Conservation (phyloP, 2,888 invertebrate species). For the Pseudanteris insignis region DNA sequence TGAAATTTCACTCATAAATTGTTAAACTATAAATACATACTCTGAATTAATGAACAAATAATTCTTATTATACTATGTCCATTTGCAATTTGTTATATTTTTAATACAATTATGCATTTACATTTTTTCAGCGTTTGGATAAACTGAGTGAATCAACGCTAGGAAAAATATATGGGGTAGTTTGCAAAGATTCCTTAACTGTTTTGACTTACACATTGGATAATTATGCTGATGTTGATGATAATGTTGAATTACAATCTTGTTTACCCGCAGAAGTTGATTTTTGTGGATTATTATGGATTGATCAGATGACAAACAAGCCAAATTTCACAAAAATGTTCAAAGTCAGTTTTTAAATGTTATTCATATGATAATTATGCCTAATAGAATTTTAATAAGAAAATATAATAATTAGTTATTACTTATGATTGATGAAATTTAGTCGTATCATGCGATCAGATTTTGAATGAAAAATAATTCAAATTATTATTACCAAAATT, state of each 20-base stretch:
- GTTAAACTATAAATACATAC: not conserved
- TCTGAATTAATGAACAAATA: no score
- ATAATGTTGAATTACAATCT: constrained; percentile 68
- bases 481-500: no score
- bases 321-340: constrained; percentile 71
- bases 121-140: constrained; percentile 72
- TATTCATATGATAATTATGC: no score
- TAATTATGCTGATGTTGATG: constrained; percentile 68
- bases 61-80: no score
- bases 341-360: constrained; percentile 69
- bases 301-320: constrained; percentile 72
- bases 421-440: no score
- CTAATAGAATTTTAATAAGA: no score
- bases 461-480: no score
- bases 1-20: no score
- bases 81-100: no score
- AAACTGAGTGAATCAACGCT: constrained; percentile 72
- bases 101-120: not conserved
- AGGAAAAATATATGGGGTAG: constrained; percentile 80
- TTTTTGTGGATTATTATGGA: constrained; percentile 78
- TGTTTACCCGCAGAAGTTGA: constrained; percentile 81
- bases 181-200: constrained; percentile 76
- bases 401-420: no score
- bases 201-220: constrained; percentile 77
- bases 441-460: no score